phyloP scores from a whole-genome alignment of 1,140 invertebrate species.

The Protaetia brevitarsis region DNA sequence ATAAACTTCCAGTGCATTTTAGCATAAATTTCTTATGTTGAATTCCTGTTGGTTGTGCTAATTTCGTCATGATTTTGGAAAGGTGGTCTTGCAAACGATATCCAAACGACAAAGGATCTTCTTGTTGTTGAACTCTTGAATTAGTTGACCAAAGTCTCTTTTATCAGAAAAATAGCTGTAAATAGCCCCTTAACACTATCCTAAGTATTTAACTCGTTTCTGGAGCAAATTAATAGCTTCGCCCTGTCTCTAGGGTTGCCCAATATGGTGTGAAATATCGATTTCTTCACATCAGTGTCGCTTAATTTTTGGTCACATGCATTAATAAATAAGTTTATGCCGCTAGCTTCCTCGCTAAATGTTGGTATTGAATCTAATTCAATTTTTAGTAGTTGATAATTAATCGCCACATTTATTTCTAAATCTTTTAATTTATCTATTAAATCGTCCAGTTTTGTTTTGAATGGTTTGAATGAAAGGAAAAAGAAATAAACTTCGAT shows the following conservation, averaged over 20 bases:
- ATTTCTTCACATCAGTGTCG: neutral
- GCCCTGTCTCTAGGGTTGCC: neutral
- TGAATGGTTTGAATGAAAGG: neutral
- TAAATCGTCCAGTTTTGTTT: constrained; percentile 1
- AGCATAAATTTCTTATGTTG: neutral
- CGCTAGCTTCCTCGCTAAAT: neutral
- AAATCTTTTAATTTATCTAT: neutral
- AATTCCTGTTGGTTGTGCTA: neutral
- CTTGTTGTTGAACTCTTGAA: neutral
- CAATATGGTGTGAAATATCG: neutral
- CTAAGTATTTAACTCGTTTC: constrained; percentile 1
- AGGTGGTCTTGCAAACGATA: neutral
- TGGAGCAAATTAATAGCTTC: neutral
- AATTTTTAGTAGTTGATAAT: neutral
- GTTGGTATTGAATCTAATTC: constrained; percentile 11
- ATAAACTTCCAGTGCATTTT: neutral
- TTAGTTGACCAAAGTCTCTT: constrained; percentile 3
- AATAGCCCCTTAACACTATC: neutral
- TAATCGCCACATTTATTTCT: neutral
- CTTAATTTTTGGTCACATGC: too few relatives aligned
- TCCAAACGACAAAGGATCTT: neutral
- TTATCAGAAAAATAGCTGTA: constrained; percentile 1
- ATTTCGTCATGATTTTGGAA: constrained; percentile 1
- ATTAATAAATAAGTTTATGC: neutral
- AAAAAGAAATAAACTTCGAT: neutral